Evolutionary conservation across 2,797 vertebrate genomes (phyloP), one percentile per base, ranked within the genome.

Genomic region (Macropodus opercularis): DNA sequence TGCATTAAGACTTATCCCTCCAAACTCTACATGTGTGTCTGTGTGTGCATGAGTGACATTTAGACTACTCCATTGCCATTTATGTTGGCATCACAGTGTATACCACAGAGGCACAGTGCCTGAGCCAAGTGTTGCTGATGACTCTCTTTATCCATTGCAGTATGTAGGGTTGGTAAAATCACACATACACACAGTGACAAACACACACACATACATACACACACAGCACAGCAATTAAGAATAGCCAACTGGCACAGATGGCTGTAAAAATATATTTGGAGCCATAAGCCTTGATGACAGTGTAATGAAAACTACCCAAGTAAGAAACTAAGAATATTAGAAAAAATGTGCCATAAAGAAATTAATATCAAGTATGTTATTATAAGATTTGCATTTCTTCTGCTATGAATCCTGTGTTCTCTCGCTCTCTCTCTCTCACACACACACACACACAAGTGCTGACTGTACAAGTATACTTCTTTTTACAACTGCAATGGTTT

Each of bases 161-260:
- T 80, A 76, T 77, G 76, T 65, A 86, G 75, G 60, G 67, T 64
- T 78, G 79, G 73, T 85, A 64, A 83, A 83, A 84, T 83, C 73
- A 77, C 75, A 79, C 72, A 76, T 50, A 64, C 68, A 75, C 63
- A 64, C 12, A 17, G 58, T 61, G 65, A 75, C 62, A 63, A n/a
- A n/a, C n/a, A n/a, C n/a, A 29, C 27, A 65, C 63, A 65, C 41
- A 60, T 71, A 80, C 54, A 39, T 53, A 65, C 66, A 68, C 63
- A 75, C 70, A 60, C 57, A 63, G 66, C 49, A 66, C 83, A 85
- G 81, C 57, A 82, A 89, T 91, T 90, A 91, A 85, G 84, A 88
- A 90, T 87, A 89, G 87, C 86, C 83, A 87, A 91, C 81, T 89
- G 87, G 88, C 86, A 75, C 89, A 93, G 88, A 91, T 91, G 91